Conservation (phyloP, 2,888 invertebrate genomes). For the Scaptomyza caliginosa region DNA sequence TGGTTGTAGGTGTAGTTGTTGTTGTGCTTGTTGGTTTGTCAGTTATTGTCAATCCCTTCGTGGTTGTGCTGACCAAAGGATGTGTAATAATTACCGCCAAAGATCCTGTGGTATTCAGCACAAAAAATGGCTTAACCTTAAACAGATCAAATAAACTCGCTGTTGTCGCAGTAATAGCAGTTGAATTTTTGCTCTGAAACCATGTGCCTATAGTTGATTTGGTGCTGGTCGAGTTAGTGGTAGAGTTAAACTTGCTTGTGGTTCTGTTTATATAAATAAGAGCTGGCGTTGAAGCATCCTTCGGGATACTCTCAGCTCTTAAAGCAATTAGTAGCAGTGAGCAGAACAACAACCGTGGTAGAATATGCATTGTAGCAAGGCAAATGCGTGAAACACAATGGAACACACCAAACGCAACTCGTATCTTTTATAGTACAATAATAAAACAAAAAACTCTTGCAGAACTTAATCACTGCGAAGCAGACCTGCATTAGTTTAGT, state of each 20-base stretch:
- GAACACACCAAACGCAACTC: not conserved
- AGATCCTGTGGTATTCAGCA: slow-evolving; percentile 6
- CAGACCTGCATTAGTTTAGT: slow-evolving; percentile 27
- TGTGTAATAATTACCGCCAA: not conserved
- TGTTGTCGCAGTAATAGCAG: slow-evolving; percentile 6
- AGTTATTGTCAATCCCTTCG: not conserved
- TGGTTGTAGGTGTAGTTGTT: not conserved
- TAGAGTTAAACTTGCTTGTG: not conserved
- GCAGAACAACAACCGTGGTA: not conserved
- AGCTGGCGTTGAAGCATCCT: not conserved
- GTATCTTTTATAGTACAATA: slow-evolving; percentile 32
- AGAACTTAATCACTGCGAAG: slow-evolving; percentile 11
- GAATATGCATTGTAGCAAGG: slow-evolving; percentile 23
- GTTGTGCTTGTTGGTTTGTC: not conserved
- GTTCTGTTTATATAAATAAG: not conserved
- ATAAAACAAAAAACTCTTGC: not conserved
- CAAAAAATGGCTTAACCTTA: not conserved
- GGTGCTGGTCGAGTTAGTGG: not conserved
- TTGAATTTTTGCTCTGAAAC: not conserved
- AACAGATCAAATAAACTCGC: slow-evolving; percentile 19
- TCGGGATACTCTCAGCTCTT: not conserved
- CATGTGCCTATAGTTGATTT: not conserved
- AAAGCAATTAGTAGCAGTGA: not conserved
- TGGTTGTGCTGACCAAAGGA: not conserved
- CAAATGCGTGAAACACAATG: slow-evolving; percentile 10